These are phyloP conservation scores for Elysia chlorotica DNA, from an alignment of 1,140 invertebrate species.

Conservation along the genomic window DNA sequence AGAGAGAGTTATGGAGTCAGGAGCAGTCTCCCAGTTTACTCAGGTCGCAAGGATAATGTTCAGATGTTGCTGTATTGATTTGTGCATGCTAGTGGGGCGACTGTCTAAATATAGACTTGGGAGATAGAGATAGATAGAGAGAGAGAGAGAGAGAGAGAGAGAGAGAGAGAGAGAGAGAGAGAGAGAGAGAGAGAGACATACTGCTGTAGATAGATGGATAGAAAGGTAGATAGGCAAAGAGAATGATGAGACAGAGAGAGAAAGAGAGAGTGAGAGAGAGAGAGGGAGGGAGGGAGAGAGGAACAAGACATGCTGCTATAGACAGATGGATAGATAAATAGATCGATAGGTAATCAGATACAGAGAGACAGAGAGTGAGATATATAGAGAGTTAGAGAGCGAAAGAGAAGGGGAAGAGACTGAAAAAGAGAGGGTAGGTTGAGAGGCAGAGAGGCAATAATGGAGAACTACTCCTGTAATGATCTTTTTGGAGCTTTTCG, in stretches of 20 bases:
- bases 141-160: conserved; percentile 1
- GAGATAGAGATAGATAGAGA: conserved; percentile 6
- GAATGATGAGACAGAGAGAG: not conserved
- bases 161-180: conserved; percentile 12
- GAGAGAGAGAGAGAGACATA: not conserved
- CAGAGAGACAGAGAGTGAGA: not conserved
- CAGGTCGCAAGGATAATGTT: too few relatives aligned
- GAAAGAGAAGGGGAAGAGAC: not conserved
- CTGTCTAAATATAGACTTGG: not conserved
- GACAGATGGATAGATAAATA: not conserved
- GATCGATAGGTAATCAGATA: not conserved
- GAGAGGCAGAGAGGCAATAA: not conserved
- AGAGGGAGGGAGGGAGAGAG: not conserved
- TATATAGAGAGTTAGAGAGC: not conserved
- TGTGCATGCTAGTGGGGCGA: not conserved
- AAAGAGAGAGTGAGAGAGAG: not conserved
- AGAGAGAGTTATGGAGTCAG: too few relatives aligned
- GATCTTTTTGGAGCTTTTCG: too few relatives aligned
- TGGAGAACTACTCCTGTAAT: too few relatives aligned
- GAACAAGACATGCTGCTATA: not conserved
- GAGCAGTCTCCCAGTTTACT: too few relatives aligned
- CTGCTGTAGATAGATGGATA: too few relatives aligned
- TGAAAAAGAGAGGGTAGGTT: not conserved
- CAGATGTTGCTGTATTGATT: too few relatives aligned
- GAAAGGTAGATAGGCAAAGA: conserved; percentile 2